A percentile compares a stretch with the other conserved stretches of the same genome.
These are phyloP conservation scores for Pocillopora grandis DNA, from an alignment of 92 coral and sea anemone genomes.

Conservation along the genomic window DNA sequence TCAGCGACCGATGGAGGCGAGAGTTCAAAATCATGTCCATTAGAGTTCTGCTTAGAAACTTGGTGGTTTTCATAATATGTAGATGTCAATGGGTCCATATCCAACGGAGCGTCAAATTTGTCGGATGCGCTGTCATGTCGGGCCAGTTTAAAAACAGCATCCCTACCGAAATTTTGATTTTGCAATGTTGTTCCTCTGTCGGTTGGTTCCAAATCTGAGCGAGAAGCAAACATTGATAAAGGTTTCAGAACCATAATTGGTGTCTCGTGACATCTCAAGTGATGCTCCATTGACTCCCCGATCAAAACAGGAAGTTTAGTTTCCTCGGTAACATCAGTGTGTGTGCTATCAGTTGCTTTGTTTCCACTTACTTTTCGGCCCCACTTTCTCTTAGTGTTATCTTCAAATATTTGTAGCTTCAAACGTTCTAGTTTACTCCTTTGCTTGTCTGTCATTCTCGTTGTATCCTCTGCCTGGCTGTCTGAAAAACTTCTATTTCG, in stretches of 20 bases:
- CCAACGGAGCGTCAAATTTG: background rate
- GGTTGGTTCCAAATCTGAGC: background rate
- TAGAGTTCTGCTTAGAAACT: background rate
- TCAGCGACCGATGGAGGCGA: conserved; percentile 68
- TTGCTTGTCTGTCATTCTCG: conserved; percentile 24
- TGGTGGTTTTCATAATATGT: background rate
- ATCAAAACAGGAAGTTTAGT: conserved; percentile 34
- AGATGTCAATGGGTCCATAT: conserved; percentile 1
- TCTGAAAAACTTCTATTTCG: conserved; percentile 27
- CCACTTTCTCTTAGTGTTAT: conserved; percentile 23
- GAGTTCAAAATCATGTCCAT: conserved; percentile 17
- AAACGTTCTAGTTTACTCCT: conserved; percentile 39
- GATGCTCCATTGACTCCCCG: conserved; percentile 17
- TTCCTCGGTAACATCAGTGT: background rate
- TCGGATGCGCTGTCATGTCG: background rate
- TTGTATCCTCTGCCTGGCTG: conserved; percentile 9
- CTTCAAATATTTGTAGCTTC: conserved; percentile 42
- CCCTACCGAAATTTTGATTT: background rate
- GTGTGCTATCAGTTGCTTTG: background rate
- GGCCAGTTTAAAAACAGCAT: background rate
- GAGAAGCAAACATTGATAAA: background rate
- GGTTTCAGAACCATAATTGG: background rate
- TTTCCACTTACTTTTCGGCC: background rate
- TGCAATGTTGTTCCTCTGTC: background rate
- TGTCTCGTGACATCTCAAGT: conserved; percentile 27